These are phyloP conservation scores for Rosalia funebris DNA, from an alignment of 2,888 invertebrate genomes.

Conservation along the genomic window DNA sequence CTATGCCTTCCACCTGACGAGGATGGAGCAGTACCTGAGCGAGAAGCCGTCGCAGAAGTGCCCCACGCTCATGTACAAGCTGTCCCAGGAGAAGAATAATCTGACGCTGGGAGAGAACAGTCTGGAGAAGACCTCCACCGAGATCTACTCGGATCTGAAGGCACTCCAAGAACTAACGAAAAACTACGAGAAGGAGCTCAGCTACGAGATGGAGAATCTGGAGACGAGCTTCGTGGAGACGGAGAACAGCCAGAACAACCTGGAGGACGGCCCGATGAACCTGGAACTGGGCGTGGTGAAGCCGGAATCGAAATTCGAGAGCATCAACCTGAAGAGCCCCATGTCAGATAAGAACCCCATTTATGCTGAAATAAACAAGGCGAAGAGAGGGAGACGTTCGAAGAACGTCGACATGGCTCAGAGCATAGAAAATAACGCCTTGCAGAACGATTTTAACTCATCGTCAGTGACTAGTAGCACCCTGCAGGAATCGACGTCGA, in stretches of 20 bases:
- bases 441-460: constrained; percentile 27
- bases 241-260: constrained; percentile 54
- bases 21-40: constrained; percentile 72
- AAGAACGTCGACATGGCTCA: constrained; percentile 25
- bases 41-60: constrained; percentile 64
- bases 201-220: constrained; percentile 49
- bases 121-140: constrained; percentile 59
- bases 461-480: constrained; percentile 14
- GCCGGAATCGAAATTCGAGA: constrained; percentile 47
- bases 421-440: constrained; percentile 33
- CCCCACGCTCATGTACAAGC: constrained; percentile 56
- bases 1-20: constrained; percentile 76
- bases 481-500: constrained; percentile 27
- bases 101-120: constrained; percentile 49
- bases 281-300: constrained; percentile 46
- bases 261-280: constrained; percentile 48
- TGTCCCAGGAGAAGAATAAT: constrained; percentile 54
- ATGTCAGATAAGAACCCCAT: constrained; percentile 53
- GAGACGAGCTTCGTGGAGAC: constrained; percentile 58
- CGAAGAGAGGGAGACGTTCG: constrained; percentile 42
- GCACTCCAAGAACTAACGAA: constrained; percentile 57
- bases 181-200: constrained; percentile 54
- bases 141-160: constrained; percentile 61
- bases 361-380: constrained; percentile 59
- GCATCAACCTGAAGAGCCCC: constrained; percentile 54